phyloP scores from a whole-genome alignment of 2,113 vertebrate species.

The Pogona vitticeps region DNA sequence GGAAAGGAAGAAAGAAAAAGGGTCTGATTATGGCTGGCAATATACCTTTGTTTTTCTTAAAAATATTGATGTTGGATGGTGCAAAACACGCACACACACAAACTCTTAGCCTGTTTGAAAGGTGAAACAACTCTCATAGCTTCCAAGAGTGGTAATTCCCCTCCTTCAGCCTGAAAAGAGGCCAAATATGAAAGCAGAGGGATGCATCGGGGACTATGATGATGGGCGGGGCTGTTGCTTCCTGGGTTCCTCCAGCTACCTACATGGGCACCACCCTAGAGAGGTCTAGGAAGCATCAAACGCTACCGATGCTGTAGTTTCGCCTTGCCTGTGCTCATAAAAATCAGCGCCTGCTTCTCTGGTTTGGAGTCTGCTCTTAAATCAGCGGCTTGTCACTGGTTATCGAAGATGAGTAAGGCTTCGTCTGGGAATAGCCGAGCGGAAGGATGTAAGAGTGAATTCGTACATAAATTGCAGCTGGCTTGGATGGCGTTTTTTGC shows the following conservation, averaged over 20 bases:
- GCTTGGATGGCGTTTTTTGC: not conserved
- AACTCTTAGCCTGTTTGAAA: too few species aligned
- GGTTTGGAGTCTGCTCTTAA: not conserved
- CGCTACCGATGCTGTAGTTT: not conserved
- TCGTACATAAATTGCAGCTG: not conserved
- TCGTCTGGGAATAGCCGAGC: not conserved
- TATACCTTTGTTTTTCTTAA: too few species aligned
- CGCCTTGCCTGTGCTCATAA: not conserved
- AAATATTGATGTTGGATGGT: too few species aligned
- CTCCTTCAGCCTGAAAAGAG: too few species aligned
- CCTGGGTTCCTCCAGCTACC: not conserved
- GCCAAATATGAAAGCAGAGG: not conserved
- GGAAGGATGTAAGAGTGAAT: too few species aligned
- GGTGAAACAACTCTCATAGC: too few species aligned
- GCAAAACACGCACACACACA: too few species aligned
- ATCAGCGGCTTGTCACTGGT: not conserved
- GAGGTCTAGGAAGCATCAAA: not conserved
- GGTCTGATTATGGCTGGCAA: too few species aligned
- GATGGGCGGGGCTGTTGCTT: too few species aligned
- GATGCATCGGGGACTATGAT: not conserved
- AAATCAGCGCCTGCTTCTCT: not conserved
- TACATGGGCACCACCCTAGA: too few species aligned
- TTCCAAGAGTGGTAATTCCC: not conserved
- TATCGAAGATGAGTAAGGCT: not conserved
- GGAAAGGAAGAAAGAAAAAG: too few species aligned